Evolutionary conservation across 2,888 invertebrate genomes (phyloP), one percentile per base, ranked within the genome.

Genomic region (Pollenia amentaria): DNA sequence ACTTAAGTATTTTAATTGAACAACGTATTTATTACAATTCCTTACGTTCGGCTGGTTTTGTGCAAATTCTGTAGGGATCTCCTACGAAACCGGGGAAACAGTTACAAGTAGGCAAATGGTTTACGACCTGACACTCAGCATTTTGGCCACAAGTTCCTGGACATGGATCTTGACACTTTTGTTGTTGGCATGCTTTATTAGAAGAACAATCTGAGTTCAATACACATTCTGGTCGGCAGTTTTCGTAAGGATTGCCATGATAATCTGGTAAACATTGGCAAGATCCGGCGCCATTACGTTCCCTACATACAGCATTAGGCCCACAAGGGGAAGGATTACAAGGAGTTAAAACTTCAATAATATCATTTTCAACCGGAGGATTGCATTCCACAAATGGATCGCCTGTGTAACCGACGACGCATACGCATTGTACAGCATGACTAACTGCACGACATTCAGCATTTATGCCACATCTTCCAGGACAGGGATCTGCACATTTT

Each of bases 121-220:
- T 96, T 8, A 96, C 94, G 9, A 96, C 96, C 93, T 96, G 95
- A 90, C 97, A 97, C 70, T 95, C 94, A 14, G 97, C 96, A 89
- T 96, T 96, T 88, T 95, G 94, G 2, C 96, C 97, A 91, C 97
- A 97, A 6, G 96, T 95, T 89, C 96, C 97, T 11, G 96, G 96
- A 89, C 97, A 97, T 18, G 97, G 97, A 93, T 97, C 96, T 91
- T 95, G 94, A 91, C 97, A 97, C 93, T 96, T 96, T 89, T 95
- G 96, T 88, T 95, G 95, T 65, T 96, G 94, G 89, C 97, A 97
- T 14, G 96, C 96, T 90, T 94, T 95, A 89, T 95, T 95, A 78
- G 95, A 95, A 9, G 96, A 94, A 92, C 97, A 97, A 90, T 97
- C 97, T 0, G 96, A 95, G 92, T 96, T 96, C 8, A 96, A 92